Percentiles rank a stretch among this genome's conserved stretches.
Conservation (phyloP, 2,113 vertebrate species). For the Gallinago undulata region DNA sequence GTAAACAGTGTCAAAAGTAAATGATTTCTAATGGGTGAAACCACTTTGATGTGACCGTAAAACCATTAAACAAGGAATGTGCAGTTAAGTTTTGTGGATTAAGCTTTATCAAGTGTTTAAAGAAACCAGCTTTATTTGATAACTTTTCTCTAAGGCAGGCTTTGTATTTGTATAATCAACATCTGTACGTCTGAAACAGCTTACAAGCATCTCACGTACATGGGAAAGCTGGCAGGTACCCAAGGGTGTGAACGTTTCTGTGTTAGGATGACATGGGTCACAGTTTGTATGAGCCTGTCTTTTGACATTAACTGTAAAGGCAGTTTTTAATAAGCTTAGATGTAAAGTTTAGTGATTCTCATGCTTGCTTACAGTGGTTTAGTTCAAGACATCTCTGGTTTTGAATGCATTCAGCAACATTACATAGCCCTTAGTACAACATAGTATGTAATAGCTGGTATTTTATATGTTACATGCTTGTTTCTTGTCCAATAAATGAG, state of each 20-base stretch:
- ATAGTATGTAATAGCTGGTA: background rate
- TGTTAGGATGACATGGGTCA: background rate
- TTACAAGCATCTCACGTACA: background rate
- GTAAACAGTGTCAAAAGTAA: conserved; percentile 49
- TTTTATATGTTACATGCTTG: background rate
- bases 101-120: conserved; percentile 21
- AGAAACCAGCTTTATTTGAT: background rate
- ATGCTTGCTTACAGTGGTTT: background rate
- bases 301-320: background rate
- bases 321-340: background rate
- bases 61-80: conserved; percentile 47
- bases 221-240: background rate
- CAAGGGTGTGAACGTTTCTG: background rate
- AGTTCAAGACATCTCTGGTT: background rate
- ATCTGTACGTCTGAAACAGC: background rate
- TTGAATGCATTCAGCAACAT: background rate
- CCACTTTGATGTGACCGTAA: conserved; percentile 47
- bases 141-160: background rate
- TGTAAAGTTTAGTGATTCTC: background rate
- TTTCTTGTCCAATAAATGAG: background rate
- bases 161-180: background rate
- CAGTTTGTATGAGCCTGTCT: background rate
- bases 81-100: conserved; percentile 4
- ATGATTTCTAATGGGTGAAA: conserved; percentile 12
- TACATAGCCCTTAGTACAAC: background rate